Evolutionary conservation across 2,797 vertebrate species (phyloP).

Genomic region (Paramormyrops hopkinsi): DNA sequence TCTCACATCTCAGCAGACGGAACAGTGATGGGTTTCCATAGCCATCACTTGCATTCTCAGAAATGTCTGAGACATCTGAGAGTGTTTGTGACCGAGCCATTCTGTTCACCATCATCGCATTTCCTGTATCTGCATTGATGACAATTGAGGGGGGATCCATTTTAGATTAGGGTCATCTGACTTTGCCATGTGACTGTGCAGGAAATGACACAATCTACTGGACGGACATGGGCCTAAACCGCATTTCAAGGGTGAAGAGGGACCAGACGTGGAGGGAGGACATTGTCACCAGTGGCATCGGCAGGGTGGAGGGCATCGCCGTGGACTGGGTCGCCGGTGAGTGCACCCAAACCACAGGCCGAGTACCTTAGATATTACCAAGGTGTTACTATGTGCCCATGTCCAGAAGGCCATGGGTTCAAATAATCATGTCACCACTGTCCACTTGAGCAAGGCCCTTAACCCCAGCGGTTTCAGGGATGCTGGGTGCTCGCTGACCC

Average conservation of each 20-base stretch:
- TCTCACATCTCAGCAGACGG: background rate
- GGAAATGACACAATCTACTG: constrained; percentile 97
- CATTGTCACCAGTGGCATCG: constrained; percentile 87
- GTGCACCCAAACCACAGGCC: constrained; percentile 30
- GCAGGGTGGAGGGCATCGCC: constrained; percentile 92
- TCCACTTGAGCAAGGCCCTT: background rate
- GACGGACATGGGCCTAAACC: constrained; percentile 98
- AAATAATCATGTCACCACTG: background rate
- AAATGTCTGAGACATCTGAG: background rate
- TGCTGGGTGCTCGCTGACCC: background rate
- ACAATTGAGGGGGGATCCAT: background rate
- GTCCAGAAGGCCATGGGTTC: background rate
- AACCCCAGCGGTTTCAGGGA: background rate
- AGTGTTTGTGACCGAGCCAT: background rate
- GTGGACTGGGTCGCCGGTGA: constrained; percentile 96
- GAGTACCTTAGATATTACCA: background rate
- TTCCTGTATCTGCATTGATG: background rate
- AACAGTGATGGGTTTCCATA: background rate
- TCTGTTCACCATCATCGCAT: background rate
- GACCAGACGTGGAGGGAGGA: constrained; percentile 98
- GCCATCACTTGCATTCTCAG: background rate
- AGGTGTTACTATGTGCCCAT: background rate
- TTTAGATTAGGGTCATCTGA: background rate
- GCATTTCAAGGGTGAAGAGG: constrained; percentile 86
- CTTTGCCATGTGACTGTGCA: constrained; percentile 34